Conservation (phyloP, 2,113 vertebrate genomes). For the Redunca redunca region DNA sequence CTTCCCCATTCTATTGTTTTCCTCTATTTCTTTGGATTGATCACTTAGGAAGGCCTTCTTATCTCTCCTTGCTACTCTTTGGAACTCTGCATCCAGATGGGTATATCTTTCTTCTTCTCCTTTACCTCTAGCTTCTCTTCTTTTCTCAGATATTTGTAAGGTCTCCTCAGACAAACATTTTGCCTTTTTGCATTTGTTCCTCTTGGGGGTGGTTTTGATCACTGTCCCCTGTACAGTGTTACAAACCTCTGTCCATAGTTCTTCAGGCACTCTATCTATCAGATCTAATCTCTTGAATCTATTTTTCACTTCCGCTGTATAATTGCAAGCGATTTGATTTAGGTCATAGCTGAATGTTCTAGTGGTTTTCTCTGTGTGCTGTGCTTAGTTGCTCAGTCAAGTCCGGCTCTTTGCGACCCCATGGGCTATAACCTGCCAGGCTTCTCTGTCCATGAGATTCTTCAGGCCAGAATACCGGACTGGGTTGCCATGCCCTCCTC, state of each 20-base stretch:
- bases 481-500: not conserved
- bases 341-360: not conserved
- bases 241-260: not conserved
- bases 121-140: not conserved
- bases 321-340: accelerated
- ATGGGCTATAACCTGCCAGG: not conserved
- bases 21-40: not conserved
- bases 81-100: not conserved
- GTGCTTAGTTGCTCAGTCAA: not conserved
- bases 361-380: not conserved
- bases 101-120: not conserved
- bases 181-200: not conserved
- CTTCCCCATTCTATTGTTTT: not conserved
- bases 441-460: not conserved
- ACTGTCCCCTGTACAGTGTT: not conserved
- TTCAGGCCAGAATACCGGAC: not conserved
- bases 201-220: not conserved
- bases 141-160: not conserved
- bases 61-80: not conserved
- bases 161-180: not conserved
- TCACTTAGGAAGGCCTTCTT: not conserved
- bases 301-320: not conserved
- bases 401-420: accelerated
- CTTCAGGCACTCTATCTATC: not conserved
- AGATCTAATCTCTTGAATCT: not conserved